phyloP scores from a whole-genome alignment of 2,797 vertebrate genomes.

The Lerista edwardsae region DNA sequence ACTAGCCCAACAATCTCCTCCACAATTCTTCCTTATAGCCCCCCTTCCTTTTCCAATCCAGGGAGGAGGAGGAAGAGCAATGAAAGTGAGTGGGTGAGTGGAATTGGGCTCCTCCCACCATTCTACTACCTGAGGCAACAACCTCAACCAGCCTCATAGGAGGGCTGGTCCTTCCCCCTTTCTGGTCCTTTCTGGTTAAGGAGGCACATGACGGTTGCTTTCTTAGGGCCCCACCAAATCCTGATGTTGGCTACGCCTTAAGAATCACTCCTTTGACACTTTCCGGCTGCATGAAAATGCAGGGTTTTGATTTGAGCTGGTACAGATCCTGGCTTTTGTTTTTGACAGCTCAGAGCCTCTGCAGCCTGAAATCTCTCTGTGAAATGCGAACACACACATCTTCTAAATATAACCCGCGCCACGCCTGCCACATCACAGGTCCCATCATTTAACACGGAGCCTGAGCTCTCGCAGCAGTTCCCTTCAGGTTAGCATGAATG shows the following conservation, averaged over 20 bases:
- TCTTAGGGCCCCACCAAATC: too few species aligned
- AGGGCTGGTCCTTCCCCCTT: too few species aligned
- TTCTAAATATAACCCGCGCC: slow-evolving; percentile 6
- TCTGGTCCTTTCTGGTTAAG: too few species aligned
- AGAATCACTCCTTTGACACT: neutral
- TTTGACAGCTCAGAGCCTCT: neutral
- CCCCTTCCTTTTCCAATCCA: too few species aligned
- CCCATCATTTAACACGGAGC: neutral
- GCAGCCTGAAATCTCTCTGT: neutral
- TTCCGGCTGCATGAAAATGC: neutral
- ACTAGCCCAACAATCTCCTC: too few species aligned
- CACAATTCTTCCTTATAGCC: too few species aligned
- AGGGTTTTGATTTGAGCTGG: neutral
- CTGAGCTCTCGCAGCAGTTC: slow-evolving; percentile 33
- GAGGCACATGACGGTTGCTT: too few species aligned
- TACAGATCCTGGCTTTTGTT: neutral
- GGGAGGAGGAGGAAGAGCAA: too few species aligned
- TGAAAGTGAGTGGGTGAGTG: too few species aligned
- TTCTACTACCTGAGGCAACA: too few species aligned
- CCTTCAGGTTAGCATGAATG: slow-evolving; percentile 57
- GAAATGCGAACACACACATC: neutral
- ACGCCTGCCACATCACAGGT: accelerated
- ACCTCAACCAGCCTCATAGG: too few species aligned
- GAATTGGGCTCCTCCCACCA: too few species aligned
- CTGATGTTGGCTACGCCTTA: neutral